Conservation (phyloP, 2,888 invertebrate genomes). For the Ryuthela nishihirai region DNA sequence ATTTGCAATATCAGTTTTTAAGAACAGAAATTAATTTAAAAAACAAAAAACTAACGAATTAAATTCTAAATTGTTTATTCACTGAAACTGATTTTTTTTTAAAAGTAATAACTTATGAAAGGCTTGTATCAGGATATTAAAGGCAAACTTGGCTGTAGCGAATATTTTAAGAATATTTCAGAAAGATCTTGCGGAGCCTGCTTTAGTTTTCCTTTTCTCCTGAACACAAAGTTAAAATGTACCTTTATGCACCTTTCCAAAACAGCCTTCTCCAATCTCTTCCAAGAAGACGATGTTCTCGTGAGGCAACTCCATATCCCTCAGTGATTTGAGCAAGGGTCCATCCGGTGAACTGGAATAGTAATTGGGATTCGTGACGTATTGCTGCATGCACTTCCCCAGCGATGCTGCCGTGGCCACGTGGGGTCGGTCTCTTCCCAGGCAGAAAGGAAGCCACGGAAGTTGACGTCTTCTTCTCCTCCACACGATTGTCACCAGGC, state of each 20-base stretch:
- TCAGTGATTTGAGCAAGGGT: conserved; percentile 31
- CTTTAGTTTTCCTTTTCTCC: too few species aligned
- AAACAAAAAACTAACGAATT: too few species aligned
- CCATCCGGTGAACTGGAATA: conserved; percentile 41
- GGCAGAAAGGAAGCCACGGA: not conserved
- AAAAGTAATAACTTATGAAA: too few species aligned
- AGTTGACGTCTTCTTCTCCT: not conserved
- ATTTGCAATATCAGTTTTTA: too few species aligned
- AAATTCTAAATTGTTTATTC: too few species aligned
- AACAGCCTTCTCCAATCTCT: conserved; percentile 43
- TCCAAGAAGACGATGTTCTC: conserved; percentile 59
- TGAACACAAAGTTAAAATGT: too few species aligned
- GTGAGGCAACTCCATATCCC: conserved; percentile 45
- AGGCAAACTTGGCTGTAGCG: too few species aligned
- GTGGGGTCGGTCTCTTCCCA: not conserved
- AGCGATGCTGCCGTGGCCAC: conserved; percentile 23
- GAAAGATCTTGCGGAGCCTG: too few species aligned
- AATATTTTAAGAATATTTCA: too few species aligned
- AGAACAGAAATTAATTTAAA: too few species aligned
- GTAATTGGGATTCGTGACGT: conserved; percentile 44
- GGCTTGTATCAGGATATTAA: too few species aligned
- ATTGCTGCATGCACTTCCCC: conserved; percentile 41
- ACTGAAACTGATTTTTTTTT: too few species aligned
- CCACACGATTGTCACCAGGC: not conserved
- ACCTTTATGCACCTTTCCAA: conserved; percentile 42